These are phyloP conservation scores for Tyrophagus putrescentiae DNA, from an alignment of 1,140 invertebrate genomes.

Conservation along the genomic window DNA sequence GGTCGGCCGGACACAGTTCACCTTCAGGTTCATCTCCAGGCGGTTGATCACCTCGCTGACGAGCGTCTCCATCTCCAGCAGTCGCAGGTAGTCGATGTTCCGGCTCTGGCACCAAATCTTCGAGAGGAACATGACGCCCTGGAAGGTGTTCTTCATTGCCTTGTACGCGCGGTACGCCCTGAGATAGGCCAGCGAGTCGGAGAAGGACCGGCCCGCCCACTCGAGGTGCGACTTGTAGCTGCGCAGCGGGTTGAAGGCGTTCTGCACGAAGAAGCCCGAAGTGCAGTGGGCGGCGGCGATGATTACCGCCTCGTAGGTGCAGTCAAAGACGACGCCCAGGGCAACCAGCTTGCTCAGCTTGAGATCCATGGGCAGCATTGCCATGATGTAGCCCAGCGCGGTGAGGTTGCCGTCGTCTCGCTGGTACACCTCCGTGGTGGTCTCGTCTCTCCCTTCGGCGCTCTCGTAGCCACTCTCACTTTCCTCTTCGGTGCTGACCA, in stretches of 20 bases:
- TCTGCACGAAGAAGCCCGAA: slow-evolving; percentile 47
- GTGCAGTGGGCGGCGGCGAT: slow-evolving; percentile 48
- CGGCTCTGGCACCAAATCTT: slow-evolving; percentile 51
- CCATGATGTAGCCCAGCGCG: slow-evolving; percentile 66
- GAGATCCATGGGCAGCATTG: slow-evolving; percentile 63
- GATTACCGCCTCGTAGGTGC: slow-evolving; percentile 65
- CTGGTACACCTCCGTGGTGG: too few species aligned
- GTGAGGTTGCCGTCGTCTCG: slow-evolving; percentile 72
- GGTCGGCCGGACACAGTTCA: slow-evolving; percentile 20
- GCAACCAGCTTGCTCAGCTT: slow-evolving; percentile 66
- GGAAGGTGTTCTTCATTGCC: neutral
- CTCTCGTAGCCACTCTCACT: too few species aligned
- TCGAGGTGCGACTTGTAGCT: slow-evolving; percentile 42
- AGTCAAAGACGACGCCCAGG: slow-evolving; percentile 69
- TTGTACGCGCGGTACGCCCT: slow-evolving; percentile 55
- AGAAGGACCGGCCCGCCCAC: slow-evolving; percentile 63
- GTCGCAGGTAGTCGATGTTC: slow-evolving; percentile 52
- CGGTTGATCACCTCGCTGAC: slow-evolving; percentile 50
- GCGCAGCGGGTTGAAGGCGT: slow-evolving; percentile 14
- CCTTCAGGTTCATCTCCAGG: slow-evolving; percentile 34
- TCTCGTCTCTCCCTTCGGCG: too few species aligned
- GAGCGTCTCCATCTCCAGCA: slow-evolving; percentile 55
- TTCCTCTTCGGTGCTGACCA: too few species aligned
- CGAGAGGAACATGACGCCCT: neutral
- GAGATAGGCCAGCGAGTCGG: slow-evolving; percentile 65